Evolutionary conservation across 2,888 invertebrate species (phyloP), one percentile per base, ranked within the genome.

Genomic region (Sminthurinus aureus): DNA sequence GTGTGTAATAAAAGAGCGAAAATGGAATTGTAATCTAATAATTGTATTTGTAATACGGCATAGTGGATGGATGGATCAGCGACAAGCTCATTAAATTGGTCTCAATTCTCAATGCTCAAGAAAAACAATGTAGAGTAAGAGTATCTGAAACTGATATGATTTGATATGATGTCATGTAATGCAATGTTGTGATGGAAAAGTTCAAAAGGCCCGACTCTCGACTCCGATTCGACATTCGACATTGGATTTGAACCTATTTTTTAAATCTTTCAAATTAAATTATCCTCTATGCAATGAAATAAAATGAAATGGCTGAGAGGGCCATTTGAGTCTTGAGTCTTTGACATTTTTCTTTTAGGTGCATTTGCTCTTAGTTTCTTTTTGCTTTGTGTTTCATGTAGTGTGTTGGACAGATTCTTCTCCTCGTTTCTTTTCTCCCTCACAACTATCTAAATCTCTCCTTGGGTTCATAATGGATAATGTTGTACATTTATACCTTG

Each of bases 231-330:
- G n/a, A n/a, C n/a, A n/a, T n/a, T n/a, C n/a, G n/a, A n/a, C n/a
- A n/a, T n/a, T n/a, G n/a, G 26, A 69, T 80, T 71, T 80, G 80
- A 82, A 76, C 50, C 38, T 38, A 38, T 66, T 82, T 82, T 82
- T 82, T 82, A 82, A 82, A 82, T 76, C 75, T 76, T 24, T 69
- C 24, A 75, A 82, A 82, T 82, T 82, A 82, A 82, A 82, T 82
- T 82, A 82, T 82, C 82, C 75, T 20, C 38, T 38, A 6, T 4
- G 38, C 38, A 38, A 38, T 38, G 38, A 38, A 38, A 38, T 38
- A 38, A 38, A 38, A 38, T 38, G 24, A 75, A 76, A 82, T 82
- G 67, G 82, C 76, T 76, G 76, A 38, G 82, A 76, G 66, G 67
- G 79, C n/a, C n/a, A n/a, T n/a, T 6, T 38, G 38, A 38, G 38